These are phyloP conservation scores for Archivesica marissinica DNA, from an alignment of 1,140 invertebrate species.

Conservation along the genomic window DNA sequence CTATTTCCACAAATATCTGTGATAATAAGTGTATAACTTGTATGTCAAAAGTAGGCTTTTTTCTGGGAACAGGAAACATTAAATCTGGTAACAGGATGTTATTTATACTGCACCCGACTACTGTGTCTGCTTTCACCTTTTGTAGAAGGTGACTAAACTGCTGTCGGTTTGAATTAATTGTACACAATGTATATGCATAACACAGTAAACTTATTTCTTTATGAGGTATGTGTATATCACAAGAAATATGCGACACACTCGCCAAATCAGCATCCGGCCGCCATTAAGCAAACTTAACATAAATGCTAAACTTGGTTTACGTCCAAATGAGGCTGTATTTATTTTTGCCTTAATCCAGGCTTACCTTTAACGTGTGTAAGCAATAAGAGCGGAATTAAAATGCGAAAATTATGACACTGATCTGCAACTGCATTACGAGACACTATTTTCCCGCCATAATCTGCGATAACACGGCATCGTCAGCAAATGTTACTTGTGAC, in stretches of 20 bases:
- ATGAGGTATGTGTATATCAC: not conserved
- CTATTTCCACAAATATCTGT: not conserved
- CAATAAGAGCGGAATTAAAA: not conserved
- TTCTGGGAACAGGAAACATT: too few relatives aligned
- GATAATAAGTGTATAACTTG: not conserved
- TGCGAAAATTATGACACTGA: not conserved
- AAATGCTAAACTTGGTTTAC: constrained; percentile 51
- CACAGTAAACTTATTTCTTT: not conserved
- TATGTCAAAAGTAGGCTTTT: too few relatives aligned
- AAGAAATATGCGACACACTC: not conserved
- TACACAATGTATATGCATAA: not conserved
- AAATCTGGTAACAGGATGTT: too few relatives aligned
- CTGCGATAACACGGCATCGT: not conserved
- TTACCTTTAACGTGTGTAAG: constrained; percentile 51
- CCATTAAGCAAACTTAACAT: constrained; percentile 62
- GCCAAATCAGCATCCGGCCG: constrained; percentile 50
- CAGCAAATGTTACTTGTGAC: constrained; percentile 21
- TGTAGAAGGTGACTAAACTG: not conserved
- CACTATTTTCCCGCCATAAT: constrained; percentile 34
- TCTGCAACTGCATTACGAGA: not conserved
- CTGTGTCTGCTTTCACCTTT: not conserved
- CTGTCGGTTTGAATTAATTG: not conserved
- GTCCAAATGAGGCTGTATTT: constrained; percentile 48
- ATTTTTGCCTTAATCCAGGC: constrained; percentile 56
- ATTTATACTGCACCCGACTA: not conserved